These are phyloP conservation scores for Strongylocentrotus purpuratus DNA, from an alignment of 35 echinoderm and acorn worm species.

Conservation along the genomic window DNA sequence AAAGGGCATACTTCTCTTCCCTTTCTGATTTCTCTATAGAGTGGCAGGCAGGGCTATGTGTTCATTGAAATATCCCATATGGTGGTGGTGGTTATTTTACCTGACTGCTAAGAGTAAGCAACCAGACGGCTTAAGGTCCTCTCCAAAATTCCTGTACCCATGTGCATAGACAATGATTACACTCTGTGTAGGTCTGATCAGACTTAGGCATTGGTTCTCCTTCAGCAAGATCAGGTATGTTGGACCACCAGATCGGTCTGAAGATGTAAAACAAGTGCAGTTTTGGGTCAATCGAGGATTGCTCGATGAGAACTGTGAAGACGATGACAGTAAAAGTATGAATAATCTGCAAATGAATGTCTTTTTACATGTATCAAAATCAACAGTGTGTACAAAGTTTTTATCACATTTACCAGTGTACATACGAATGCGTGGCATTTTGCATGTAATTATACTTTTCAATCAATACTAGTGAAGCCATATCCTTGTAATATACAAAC, in stretches of 20 bases:
- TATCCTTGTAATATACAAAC: slow-evolving; percentile 10
- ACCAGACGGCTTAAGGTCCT: too few species aligned
- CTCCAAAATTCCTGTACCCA: not conserved
- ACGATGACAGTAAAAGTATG: not conserved
- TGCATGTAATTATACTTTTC: slow-evolving; percentile 1
- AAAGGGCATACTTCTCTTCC: not conserved
- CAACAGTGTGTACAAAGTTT: slow-evolving; percentile 17
- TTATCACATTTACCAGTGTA: slow-evolving; percentile 3
- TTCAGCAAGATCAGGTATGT: too few species aligned
- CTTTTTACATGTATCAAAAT: slow-evolving; percentile 19
- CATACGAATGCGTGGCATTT: not conserved
- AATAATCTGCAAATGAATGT: slow-evolving; percentile 4
- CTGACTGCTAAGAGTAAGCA: too few species aligned
- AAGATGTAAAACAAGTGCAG: not conserved
- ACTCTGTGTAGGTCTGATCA: not conserved
- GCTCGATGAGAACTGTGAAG: not conserved
- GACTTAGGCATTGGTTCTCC: not conserved
- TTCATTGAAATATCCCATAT: too few species aligned
- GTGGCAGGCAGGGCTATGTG: too few species aligned
- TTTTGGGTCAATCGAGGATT: not conserved
- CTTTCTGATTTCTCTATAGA: too few species aligned
- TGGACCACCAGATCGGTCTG: not conserved
- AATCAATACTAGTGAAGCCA: not conserved
- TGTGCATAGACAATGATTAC: not conserved
- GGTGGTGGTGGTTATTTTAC: too few species aligned